phyloP scores from a whole-genome alignment of 2,888 invertebrate species.

The Tipula lateralis region DNA sequence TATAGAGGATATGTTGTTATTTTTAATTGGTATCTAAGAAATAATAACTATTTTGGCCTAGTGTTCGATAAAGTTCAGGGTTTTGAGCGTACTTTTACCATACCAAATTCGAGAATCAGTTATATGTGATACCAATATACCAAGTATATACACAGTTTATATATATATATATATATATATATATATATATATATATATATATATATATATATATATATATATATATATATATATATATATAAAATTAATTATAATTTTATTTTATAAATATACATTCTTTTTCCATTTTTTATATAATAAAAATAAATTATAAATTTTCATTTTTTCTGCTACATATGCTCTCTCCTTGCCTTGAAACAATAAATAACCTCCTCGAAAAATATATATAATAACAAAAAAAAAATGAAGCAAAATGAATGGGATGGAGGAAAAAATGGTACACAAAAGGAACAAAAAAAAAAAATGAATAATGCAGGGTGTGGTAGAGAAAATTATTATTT shows the following conservation, averaged over 20 bases:
- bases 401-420: conserved; percentile 5
- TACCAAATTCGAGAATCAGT: too few species aligned
- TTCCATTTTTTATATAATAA: not conserved
- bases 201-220: not conserved
- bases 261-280: conserved; percentile 13
- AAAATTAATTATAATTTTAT: conserved; percentile 20
- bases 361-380: conserved; percentile 11
- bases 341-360: conserved; percentile 19
- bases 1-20: not conserved
- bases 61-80: not conserved
- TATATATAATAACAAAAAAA: not conserved
- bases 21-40: not conserved
- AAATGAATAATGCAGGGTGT: conserved; percentile 24
- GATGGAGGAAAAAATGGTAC: not conserved
- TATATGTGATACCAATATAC: too few species aligned
- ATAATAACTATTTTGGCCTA: not conserved
- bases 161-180: not conserved
- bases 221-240: not conserved
- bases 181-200: not conserved
- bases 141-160: not conserved
- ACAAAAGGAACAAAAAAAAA: conserved; percentile 4
- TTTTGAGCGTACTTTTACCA: not conserved
- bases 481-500: conserved; percentile 24
- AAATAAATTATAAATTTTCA: conserved; percentile 24
- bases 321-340: conserved; percentile 19